Conservation (phyloP, 2,888 invertebrate species). For the Perizoma flavofasciatum region DNA sequence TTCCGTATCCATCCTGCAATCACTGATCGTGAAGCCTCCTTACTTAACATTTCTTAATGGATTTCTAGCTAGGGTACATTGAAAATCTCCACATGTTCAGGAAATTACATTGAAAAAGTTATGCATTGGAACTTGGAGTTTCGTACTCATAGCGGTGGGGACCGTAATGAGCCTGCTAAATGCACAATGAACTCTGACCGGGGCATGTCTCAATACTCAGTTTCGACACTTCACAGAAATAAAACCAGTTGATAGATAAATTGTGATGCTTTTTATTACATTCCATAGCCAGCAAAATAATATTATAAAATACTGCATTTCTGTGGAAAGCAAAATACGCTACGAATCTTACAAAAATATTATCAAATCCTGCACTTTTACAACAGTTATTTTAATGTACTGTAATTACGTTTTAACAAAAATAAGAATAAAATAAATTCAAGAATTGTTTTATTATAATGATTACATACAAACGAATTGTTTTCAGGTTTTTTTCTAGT, state of each 20-base stretch:
- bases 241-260: conserved; percentile 60
- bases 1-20: too few relatives aligned
- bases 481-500: too few relatives aligned
- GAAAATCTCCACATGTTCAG: too few relatives aligned
- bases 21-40: too few relatives aligned
- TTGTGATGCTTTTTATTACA: conserved; percentile 80
- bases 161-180: too few relatives aligned
- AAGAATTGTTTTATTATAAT: neutral
- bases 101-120: too few relatives aligned
- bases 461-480: neutral
- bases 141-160: too few relatives aligned
- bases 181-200: too few relatives aligned
- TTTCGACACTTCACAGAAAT: conserved; percentile 29
- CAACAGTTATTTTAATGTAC: conserved; percentile 12
- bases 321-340: conserved; percentile 37
- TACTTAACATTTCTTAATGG: too few relatives aligned
- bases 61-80: too few relatives aligned
- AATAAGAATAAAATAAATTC: conserved; percentile 1
- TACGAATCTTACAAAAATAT: conserved; percentile 24
- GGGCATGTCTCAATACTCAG: too few relatives aligned
- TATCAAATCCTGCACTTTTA: conserved; percentile 22
- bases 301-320: conserved; percentile 50
- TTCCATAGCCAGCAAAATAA: conserved; percentile 74
- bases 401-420: neutral
- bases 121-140: too few relatives aligned